Percentiles rank a stretch among this genome's conserved stretches.
phyloP scores from a whole-genome alignment of 2,888 invertebrate species.

The Ichneumoninae sp. region DNA sequence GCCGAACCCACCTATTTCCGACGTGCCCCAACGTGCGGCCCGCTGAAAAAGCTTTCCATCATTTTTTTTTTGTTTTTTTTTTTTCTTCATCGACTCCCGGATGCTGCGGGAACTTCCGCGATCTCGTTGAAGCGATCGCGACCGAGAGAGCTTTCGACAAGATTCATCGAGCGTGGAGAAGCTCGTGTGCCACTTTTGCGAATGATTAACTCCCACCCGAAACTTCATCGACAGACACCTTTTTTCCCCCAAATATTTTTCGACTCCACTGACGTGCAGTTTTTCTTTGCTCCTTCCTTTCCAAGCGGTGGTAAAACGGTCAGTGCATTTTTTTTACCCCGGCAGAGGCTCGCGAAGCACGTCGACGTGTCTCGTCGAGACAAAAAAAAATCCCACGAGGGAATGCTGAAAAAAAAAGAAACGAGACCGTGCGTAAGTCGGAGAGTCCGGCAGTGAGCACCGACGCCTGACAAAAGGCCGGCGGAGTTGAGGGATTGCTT shows the following conservation, averaged over 20 bases:
- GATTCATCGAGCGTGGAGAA: constrained; percentile 44
- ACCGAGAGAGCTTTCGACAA: constrained; percentile 46
- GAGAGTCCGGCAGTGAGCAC: constrained; percentile 24
- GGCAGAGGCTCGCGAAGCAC: constrained; percentile 23
- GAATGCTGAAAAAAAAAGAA: constrained; percentile 1
- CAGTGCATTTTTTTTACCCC: neutral
- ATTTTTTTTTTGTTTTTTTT: constrained; percentile 26
- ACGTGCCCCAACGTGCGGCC: constrained; percentile 7
- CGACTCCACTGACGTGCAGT: neutral
- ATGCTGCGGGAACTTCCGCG: constrained; percentile 2
- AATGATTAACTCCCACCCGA: constrained; percentile 41
- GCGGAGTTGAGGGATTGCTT: constrained; percentile 42
- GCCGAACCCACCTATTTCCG: constrained; percentile 28
- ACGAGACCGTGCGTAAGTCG: constrained; percentile 21
- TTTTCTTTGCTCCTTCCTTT: neutral
- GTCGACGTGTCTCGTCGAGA: neutral
- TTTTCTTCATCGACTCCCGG: constrained; percentile 5
- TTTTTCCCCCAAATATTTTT: constrained; percentile 24
- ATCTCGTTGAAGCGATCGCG: constrained; percentile 18
- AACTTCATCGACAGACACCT: constrained; percentile 11
- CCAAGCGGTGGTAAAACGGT: neutral
- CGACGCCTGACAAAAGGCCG: constrained; percentile 42
- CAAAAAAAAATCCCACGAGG: neutral
- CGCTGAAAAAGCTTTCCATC: constrained; percentile 58
- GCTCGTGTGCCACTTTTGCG: constrained; percentile 10